These are phyloP conservation scores for Borostomias antarcticus DNA, from an alignment of 2,797 vertebrate species.

Conservation along the genomic window DNA sequence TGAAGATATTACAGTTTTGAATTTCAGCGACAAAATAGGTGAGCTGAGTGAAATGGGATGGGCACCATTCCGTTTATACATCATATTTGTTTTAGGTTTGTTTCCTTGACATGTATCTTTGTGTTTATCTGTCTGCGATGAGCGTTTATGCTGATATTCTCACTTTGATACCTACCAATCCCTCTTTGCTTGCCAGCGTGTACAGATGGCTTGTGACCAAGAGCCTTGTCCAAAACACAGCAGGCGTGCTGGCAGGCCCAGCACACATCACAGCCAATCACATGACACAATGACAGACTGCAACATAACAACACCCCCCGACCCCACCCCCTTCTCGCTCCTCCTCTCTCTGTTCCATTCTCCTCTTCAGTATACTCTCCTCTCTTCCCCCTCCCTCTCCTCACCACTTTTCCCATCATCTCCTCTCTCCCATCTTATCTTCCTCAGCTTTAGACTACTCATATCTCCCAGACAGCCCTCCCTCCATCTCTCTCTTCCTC, in stretches of 20 bases:
- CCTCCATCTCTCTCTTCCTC: neutral
- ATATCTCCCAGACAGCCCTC: no score
- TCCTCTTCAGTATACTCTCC: neutral
- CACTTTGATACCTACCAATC: neutral
- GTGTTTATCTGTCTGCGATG: neutral
- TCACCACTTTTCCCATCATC: neutral
- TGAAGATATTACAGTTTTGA: neutral
- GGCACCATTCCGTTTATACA: neutral
- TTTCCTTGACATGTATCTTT: neutral
- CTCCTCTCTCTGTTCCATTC: neutral
- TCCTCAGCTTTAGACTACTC: no score
- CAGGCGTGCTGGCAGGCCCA: constrained; percentile 38
- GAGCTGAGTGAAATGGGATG: neutral
- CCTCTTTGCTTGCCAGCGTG: constrained; percentile 10
- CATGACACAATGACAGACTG: constrained; percentile 23
- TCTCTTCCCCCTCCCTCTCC: neutral
- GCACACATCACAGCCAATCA: constrained; percentile 50
- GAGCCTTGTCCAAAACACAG: constrained; percentile 46
- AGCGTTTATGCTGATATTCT: neutral
- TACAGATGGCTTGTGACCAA: constrained; percentile 11
- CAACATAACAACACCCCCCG: constrained; percentile 11
- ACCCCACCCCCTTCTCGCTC: neutral
- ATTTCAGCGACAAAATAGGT: neutral
- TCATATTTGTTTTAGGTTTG: neutral
- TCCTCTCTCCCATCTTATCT: neutral